Conservation (phyloP, 2,888 invertebrate genomes). For the Drosophila tanythrix region DNA sequence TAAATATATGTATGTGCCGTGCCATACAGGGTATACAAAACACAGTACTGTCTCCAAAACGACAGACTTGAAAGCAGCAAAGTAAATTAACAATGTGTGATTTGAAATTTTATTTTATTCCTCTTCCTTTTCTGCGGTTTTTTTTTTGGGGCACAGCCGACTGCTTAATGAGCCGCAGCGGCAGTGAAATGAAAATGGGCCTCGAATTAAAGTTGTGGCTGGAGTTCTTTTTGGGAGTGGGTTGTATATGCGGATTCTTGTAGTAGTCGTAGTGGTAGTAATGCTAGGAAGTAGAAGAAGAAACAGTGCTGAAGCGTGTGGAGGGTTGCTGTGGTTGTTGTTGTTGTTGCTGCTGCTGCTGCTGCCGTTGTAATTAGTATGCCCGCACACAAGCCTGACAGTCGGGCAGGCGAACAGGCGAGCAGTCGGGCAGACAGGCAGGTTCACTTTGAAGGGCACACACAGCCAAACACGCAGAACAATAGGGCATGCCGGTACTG, state of each 20-base stretch:
- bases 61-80: slow-evolving; percentile 40
- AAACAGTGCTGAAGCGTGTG: slow-evolving; percentile 61
- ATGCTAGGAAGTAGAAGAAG: slow-evolving; percentile 20
- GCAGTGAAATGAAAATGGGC: slow-evolving; percentile 28
- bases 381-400: slow-evolving; percentile 50
- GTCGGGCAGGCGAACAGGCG: slow-evolving; percentile 26
- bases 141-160: slow-evolving; percentile 34
- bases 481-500: slow-evolving; percentile 42
- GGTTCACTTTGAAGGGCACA: slow-evolving; percentile 63
- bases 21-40: slow-evolving; percentile 17
- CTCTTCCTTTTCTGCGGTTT: neutral
- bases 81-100: slow-evolving; percentile 60
- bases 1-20: neutral
- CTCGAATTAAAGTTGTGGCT: slow-evolving; percentile 34
- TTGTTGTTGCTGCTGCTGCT: slow-evolving; percentile 17
- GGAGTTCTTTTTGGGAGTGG: slow-evolving; percentile 25
- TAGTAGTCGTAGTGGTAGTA: neutral
- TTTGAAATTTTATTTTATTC: slow-evolving; percentile 56
- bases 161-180: slow-evolving; percentile 52
- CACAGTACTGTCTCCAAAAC: slow-evolving; percentile 1
- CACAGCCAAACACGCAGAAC: slow-evolving; percentile 25
- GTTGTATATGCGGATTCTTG: neutral
- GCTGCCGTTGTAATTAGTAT: slow-evolving; percentile 69
- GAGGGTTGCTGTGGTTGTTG: slow-evolving; percentile 49
- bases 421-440: slow-evolving; percentile 15